These are phyloP conservation scores for Osmerus mordax DNA, from an alignment of 2,113 vertebrate genomes.

Conservation along the genomic window DNA sequence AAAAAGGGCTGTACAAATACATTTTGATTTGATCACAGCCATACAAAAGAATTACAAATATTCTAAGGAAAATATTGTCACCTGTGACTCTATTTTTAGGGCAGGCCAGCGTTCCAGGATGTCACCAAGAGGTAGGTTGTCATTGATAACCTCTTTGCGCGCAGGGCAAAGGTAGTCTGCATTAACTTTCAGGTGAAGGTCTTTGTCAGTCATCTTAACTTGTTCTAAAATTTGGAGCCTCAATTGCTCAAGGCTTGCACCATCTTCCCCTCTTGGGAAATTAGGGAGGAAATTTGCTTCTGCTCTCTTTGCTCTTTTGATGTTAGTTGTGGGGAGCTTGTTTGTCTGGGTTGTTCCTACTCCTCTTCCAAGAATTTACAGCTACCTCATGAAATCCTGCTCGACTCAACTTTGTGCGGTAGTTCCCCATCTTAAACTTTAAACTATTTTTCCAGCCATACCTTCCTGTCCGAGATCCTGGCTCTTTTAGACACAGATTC, in stretches of 20 bases:
- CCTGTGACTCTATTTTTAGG: conserved; percentile 35
- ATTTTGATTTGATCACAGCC: no score
- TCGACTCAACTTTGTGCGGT: not conserved
- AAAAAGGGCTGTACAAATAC: no score
- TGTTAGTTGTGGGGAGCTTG: conserved; percentile 21
- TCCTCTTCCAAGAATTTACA: conserved; percentile 37
- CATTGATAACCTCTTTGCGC: conserved; percentile 12
- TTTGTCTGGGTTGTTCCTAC: conserved; percentile 33
- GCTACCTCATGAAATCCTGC: conserved; percentile 25
- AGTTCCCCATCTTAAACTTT: conserved; percentile 37
- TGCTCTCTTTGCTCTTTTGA: conserved; percentile 27
- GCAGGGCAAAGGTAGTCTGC: conserved; percentile 33
- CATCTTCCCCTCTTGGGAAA: conserved; percentile 37
- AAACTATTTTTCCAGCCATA: conserved; percentile 30
- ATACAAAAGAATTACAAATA: no score
- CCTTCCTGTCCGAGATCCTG: conserved; percentile 32
- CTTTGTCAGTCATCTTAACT: conserved; percentile 12
- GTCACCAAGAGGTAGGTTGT: conserved; percentile 13
- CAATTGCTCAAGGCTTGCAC: conserved; percentile 5
- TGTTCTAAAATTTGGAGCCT: conserved; percentile 28
- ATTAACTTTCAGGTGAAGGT: conserved; percentile 3
- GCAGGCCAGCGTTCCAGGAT: conserved; percentile 35
- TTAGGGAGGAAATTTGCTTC: conserved; percentile 16
- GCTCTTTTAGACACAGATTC: conserved; percentile 30
- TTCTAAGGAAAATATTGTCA: not conserved